phyloP scores from a whole-genome alignment of 2,797 vertebrate genomes.

The Danio tinwini region DNA sequence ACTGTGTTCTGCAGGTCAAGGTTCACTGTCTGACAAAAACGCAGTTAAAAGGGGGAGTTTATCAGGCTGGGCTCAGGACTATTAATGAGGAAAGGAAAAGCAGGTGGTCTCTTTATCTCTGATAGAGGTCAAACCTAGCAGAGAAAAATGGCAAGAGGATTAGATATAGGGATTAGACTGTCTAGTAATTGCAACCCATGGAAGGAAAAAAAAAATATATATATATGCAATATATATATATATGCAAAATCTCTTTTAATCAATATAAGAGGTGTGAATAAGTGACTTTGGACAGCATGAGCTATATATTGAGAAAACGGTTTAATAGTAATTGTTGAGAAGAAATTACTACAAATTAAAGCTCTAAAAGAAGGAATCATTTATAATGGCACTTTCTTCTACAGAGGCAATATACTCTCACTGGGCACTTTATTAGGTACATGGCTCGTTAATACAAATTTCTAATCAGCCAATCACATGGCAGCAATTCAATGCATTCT shows the following conservation, averaged over 20 bases:
- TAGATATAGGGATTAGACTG: constrained; percentile 73
- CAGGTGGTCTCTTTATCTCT: constrained; percentile 75
- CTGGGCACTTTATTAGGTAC: too few relatives aligned
- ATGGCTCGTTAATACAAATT: too few relatives aligned
- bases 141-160: constrained; percentile 68
- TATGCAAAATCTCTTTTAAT: constrained; percentile 71
- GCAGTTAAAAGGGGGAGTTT: constrained; percentile 67
- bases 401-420: too few relatives aligned
- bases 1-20: constrained; percentile 48
- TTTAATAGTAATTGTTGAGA: constrained; percentile 45
- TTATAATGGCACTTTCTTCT: constrained; percentile 3
- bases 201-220: constrained; percentile 65
- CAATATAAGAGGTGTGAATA: constrained; percentile 65
- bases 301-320: constrained; percentile 68
- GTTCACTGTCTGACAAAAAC: constrained; percentile 64
- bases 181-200: constrained; percentile 72
- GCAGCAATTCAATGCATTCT: too few relatives aligned
- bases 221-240: constrained; percentile 57
- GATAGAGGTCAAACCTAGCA: constrained; percentile 73
- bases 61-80: constrained; percentile 67
- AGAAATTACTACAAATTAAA: background rate
- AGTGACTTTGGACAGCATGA: constrained; percentile 58
- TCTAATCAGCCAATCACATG: too few relatives aligned
- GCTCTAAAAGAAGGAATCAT: constrained; percentile 6
- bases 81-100: constrained; percentile 61